These are phyloP conservation scores for Panagrolaimus sp. DNA, from an alignment of 1,140 invertebrate genomes.

Conservation along the genomic window DNA sequence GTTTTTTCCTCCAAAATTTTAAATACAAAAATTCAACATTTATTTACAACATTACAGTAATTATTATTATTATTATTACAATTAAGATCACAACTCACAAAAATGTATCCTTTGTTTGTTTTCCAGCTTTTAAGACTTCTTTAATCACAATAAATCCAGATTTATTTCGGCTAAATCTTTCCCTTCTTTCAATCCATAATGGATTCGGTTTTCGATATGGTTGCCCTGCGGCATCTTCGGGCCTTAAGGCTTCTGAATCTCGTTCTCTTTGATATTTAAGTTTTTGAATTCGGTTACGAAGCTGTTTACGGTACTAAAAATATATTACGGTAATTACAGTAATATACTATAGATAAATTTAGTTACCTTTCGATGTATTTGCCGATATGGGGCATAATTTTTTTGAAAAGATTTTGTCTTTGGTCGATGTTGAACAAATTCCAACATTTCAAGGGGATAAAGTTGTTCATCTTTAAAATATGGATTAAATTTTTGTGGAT, in stretches of 20 bases:
- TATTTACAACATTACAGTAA: background rate
- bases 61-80: background rate
- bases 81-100: too few species aligned
- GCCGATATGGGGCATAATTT: too few species aligned
- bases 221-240: background rate
- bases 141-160: background rate
- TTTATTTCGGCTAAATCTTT: slow-evolving; percentile 6
- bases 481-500: background rate
- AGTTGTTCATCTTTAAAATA: background rate
- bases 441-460: background rate
- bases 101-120: background rate
- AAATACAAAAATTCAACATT: too few species aligned
- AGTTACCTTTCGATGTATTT: background rate
- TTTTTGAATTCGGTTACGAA: background rate
- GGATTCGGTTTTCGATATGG: background rate
- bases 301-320: background rate
- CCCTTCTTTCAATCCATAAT: background rate
- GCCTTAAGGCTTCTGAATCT: background rate
- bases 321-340: background rate
- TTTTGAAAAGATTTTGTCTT: background rate
- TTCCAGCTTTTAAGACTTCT: background rate
- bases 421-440: background rate
- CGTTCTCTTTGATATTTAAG: background rate
- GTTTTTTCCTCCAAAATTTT: too few species aligned
- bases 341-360: background rate